These are phyloP conservation scores for Pollimyrus isidori DNA, from an alignment of 2,113 vertebrate genomes.

Conservation along the genomic window DNA sequence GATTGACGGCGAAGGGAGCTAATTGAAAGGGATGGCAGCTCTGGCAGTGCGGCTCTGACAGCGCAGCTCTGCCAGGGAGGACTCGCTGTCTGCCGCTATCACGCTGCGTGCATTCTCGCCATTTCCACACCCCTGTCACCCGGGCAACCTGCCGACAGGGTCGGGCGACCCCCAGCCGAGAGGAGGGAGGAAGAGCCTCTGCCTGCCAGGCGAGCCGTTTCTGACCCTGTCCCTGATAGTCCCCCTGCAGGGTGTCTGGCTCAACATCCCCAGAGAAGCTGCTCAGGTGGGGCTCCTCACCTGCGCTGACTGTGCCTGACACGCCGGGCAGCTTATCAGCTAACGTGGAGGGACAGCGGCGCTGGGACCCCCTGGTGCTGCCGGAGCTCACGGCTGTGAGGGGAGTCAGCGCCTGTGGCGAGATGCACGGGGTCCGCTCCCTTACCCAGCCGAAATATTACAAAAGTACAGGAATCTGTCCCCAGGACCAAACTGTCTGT, in stretches of 20 bases:
- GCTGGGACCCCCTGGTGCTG: neutral
- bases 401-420: neutral
- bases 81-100: neutral
- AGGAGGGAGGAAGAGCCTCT: neutral
- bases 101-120: neutral
- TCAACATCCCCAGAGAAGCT: neutral
- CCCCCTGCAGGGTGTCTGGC: neutral
- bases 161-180: neutral
- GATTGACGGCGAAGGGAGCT: neutral
- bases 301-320: neutral
- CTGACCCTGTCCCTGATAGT: neutral
- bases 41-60: neutral
- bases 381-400: neutral
- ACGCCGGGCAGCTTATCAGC: neutral
- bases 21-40: constrained; percentile 16
- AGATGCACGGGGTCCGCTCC: neutral
- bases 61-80: neutral
- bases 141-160: constrained; percentile 16
- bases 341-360: neutral
- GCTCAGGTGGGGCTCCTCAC: neutral
- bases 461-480: neutral
- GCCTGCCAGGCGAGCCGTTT: neutral
- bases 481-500: neutral
- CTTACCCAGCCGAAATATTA: neutral
- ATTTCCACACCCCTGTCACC: constrained; percentile 11